phyloP scores from a whole-genome alignment of 2,888 invertebrate species.

The Antheraea assamensis region DNA sequence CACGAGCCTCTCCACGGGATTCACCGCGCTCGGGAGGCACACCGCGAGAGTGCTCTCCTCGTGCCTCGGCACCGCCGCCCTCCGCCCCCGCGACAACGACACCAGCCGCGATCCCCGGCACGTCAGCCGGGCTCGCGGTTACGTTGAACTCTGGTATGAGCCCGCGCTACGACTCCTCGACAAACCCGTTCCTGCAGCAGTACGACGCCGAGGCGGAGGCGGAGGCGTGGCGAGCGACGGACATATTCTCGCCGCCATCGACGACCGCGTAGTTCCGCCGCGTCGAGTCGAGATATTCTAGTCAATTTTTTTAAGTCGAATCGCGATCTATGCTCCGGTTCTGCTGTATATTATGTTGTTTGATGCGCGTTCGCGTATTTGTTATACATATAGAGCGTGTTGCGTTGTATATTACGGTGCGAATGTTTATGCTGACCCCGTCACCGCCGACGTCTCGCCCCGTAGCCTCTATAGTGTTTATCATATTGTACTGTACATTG shows the following conservation, averaged over 20 bases:
- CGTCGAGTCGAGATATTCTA: constrained; percentile 77
- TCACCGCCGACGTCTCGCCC: constrained; percentile 65
- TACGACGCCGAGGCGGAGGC: constrained; percentile 78
- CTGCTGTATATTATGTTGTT: constrained; percentile 79
- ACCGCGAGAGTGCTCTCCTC: constrained; percentile 44
- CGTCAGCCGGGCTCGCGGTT: constrained; percentile 84
- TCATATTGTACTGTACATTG: constrained; percentile 78
- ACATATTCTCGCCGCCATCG: constrained; percentile 75
- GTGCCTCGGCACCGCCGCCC: constrained; percentile 50
- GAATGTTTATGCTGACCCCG: constrained; percentile 73
- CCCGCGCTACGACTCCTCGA: constrained; percentile 74
- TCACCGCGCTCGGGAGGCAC: constrained; percentile 67
- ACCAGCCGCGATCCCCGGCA: constrained; percentile 76
- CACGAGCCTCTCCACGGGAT: constrained; percentile 61
- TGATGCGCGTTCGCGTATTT: constrained; percentile 72
- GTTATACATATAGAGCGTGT: constrained; percentile 80
- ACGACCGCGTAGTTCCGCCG: constrained; percentile 71
- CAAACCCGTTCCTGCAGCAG: constrained; percentile 84
- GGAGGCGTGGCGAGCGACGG: constrained; percentile 74
- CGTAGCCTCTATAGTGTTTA: constrained; percentile 69
- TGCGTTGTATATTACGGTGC: constrained; percentile 79
- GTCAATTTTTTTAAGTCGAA: constrained; percentile 79
- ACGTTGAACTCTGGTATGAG: constrained; percentile 78
- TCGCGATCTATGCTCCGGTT: constrained; percentile 77
- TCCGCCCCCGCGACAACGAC: constrained; percentile 60